These are phyloP conservation scores for Danio tinwini DNA, from an alignment of 2,797 vertebrate species.

Conservation along the genomic window DNA sequence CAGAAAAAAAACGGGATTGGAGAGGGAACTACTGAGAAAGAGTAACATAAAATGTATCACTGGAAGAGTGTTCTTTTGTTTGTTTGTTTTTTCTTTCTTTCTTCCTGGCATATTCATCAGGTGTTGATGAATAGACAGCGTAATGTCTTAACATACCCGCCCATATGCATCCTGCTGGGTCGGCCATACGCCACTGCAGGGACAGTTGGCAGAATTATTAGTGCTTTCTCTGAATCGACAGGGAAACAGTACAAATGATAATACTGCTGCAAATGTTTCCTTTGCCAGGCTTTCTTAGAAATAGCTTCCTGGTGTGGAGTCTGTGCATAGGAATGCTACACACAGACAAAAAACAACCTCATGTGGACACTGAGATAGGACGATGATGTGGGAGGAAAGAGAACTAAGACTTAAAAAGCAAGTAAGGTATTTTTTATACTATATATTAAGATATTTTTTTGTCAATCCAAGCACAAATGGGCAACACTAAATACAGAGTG, in stretches of 20 bases:
- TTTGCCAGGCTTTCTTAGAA: conserved; percentile 55
- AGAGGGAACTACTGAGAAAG: neutral
- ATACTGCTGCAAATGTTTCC: conserved; percentile 55
- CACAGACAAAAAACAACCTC: conserved; percentile 8
- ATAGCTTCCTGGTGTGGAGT: conserved; percentile 51
- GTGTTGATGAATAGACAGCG: conserved; percentile 58
- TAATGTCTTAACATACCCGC: conserved; percentile 55
- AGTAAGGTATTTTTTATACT: no score
- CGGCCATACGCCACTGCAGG: conserved; percentile 50
- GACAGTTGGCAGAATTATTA: conserved; percentile 59
- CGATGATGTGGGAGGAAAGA: conserved; percentile 8
- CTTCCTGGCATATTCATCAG: conserved; percentile 51
- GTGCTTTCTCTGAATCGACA: conserved; percentile 58
- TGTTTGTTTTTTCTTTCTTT: no score
- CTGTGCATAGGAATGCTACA: conserved; percentile 30
- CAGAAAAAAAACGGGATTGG: conserved; percentile 12
- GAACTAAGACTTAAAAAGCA: conserved; percentile 1
- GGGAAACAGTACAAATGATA: conserved; percentile 62
- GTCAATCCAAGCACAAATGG: no score
- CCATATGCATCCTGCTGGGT: conserved; percentile 37
- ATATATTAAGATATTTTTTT: no score
- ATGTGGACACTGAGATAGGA: neutral
- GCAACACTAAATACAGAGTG: no score
- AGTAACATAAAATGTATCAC: conserved; percentile 1
- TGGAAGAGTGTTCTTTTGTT: conserved; percentile 20